Base-by-base conservation (phyloP, 2,113 vertebrate genomes). In the Pleuronectes platessa region DNA sequence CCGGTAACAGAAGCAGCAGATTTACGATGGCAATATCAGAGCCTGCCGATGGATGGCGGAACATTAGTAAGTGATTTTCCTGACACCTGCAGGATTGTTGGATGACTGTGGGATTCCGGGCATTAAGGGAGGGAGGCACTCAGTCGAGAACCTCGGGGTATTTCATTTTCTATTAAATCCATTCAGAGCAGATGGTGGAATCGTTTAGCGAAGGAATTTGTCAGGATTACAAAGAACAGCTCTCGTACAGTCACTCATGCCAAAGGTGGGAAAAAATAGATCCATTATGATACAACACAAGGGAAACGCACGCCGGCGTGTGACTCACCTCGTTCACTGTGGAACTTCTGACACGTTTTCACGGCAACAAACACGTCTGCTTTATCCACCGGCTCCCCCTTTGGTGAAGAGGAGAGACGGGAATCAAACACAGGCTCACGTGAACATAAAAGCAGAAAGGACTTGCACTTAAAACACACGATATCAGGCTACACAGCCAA, bases 291-390 rank as follows among this genome's bases (percentile, higher is more conserved):
- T 35, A 64, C 65, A 79, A 59, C 71, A 61, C n/a, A 27, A 53
- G 61, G 63, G 21, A 60, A 7, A 68, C 47, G 27, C 18, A 51
- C 1, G 13, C 0, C 40, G 40, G 58, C 1, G 69, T 11, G 67
- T n/a, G 86, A 95, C 97, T 92, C 95, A 98, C 97, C 96, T 97
- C 97, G 93, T 67, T 98, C 97, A 72, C 81, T 86, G 81, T 98
- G 98, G 94, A 98, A 99, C 90, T 96, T 98, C 94, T 80, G 93
- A 87, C 98, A 99, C 0, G 98, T 99, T 95, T 99, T 99, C 65
- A 99, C 97, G 63, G 97, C 98, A 84, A 98, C 95, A 93, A 98
- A 98, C 74, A 99, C 77, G 79, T 97, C 94, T 68, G 96, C 94
- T 64, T 92, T 95, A 81, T 95, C 94, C 82, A 97, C 95, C 79